Evolutionary conservation across 2,797 vertebrate genomes (phyloP), one percentile per base, ranked within the genome.

Genomic region (Cyclura pinguis): DNA sequence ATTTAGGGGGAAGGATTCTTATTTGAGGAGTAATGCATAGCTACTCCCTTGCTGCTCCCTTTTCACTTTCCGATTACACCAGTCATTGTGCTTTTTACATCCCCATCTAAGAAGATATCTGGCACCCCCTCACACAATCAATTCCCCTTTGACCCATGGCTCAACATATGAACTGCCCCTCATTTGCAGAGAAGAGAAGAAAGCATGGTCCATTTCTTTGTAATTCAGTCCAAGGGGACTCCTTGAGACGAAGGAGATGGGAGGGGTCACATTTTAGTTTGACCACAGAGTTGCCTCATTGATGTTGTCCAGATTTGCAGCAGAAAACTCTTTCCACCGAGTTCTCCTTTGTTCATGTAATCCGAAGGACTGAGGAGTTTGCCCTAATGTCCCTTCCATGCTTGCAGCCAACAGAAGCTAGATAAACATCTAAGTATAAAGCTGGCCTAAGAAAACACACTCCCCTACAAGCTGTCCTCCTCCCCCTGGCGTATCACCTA

Each of bases 361-460:
- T 57, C 29, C 50, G 42, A 32, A 57, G 38, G 64, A 57, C n/a
- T 47, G 38, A 14, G 18, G 55, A 38, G 13, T 84, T 84, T 5
- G 18, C 35, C 59, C 50, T 38, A 2, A 9, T 0, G 0, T 62
- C 57, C 74, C 0, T 0, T 57, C 73, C 35, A 50, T 4, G 27
- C 14, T 76, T 47, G 18, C 10, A 42, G 55, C 24, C 35, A 62
- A 7, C 0, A 1, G 2, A 35, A 1, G n/a, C 42, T 13, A 52
- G 64, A 86, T 50, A 86, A 57, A 50, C 13, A 77, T 73, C 84
- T 16, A 16, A 38, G 16, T 4, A n/a, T 35, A 57, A 12, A 85
- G 24, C 78, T 84, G 8, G 14, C 0, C 0, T 47, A n/a, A 2
- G 77, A 72, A 89, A 84, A 38, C 0, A 0, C 10, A 1, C 16